phyloP scores from a whole-genome alignment of 1,140 invertebrate species.

The Drosophila auraria region DNA sequence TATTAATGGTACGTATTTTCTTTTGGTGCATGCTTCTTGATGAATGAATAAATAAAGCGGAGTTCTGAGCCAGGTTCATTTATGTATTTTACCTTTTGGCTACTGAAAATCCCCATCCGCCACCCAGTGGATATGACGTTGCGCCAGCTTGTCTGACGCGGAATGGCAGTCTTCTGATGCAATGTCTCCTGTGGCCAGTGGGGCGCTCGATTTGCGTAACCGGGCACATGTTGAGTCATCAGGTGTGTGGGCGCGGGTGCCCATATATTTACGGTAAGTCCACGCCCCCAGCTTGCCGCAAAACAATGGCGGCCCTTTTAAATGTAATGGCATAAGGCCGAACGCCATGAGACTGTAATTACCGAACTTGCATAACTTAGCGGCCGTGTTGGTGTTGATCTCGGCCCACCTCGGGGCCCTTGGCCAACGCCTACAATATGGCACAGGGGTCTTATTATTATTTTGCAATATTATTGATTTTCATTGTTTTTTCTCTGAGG shows the following conservation, averaged over 20 bases:
- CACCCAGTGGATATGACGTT: conserved; percentile 57
- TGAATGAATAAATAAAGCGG: conserved; percentile 74
- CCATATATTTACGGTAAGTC: conserved; percentile 16
- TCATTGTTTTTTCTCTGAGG: conserved; percentile 17
- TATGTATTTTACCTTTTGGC: conserved; percentile 50
- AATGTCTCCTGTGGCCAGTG: conserved; percentile 70
- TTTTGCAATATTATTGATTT: conserved; percentile 70
- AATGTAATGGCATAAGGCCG: conserved; percentile 50
- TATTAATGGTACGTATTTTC: background rate
- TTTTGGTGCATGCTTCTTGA: conserved; percentile 27
- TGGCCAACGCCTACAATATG: conserved; percentile 35
- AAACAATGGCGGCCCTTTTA: conserved; percentile 59
- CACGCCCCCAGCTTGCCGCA: conserved; percentile 32
- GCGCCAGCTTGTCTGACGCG: conserved; percentile 67
- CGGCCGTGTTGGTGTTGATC: conserved; percentile 21
- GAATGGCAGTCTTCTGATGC: conserved; percentile 59
- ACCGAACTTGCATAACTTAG: conserved; percentile 71
- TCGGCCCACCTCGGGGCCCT: conserved; percentile 17
- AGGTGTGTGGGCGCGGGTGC: conserved; percentile 8
- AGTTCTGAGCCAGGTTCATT: conserved; percentile 45
- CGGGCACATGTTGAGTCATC: conserved; percentile 75
- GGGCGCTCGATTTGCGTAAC: conserved; percentile 72
- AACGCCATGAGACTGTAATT: conserved; percentile 66
- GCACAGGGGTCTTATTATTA: conserved; percentile 22
- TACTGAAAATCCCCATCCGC: conserved; percentile 32